A percentile compares a stretch with the other conserved stretches of the same genome.
Evolutionary conservation across 2,888 invertebrate genomes (phyloP).

Genomic region (Neoitamus cyanurus): DNA sequence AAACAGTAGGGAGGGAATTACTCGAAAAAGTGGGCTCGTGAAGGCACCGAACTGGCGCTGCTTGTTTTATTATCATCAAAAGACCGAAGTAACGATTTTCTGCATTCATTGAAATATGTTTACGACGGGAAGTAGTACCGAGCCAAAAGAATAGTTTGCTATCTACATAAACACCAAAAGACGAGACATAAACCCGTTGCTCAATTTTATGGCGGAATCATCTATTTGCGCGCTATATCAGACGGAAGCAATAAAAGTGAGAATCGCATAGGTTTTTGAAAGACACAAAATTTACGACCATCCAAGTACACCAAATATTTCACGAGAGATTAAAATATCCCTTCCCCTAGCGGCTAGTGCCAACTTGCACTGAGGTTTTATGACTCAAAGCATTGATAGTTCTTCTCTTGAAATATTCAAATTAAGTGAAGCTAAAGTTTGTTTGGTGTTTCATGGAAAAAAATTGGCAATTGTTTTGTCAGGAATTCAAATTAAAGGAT

Average conservation of each 20-base stretch:
- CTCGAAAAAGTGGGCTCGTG: neutral
- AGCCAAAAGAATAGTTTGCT: slow-evolving; percentile 41
- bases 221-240: slow-evolving; percentile 47
- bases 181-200: slow-evolving; percentile 29
- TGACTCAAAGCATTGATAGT: neutral
- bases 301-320: slow-evolving; percentile 2
- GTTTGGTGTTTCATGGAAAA: neutral
- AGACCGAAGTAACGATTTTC: slow-evolving; percentile 40
- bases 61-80: slow-evolving; percentile 37
- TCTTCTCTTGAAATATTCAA: neutral
- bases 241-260: slow-evolving; percentile 50
- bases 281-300: slow-evolving; percentile 32
- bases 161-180: slow-evolving; percentile 48
- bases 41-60: slow-evolving; percentile 32
- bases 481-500: no score
- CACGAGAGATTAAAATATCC: slow-evolving; percentile 16
- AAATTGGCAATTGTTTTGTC: neutral
- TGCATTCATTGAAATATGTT: slow-evolving; percentile 48
- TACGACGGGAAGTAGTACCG: slow-evolving; percentile 45
- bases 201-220: slow-evolving; percentile 48
- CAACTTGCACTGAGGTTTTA: neutral
- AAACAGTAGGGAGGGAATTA: neutral
- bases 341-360: neutral
- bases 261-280: slow-evolving; percentile 32
- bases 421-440: neutral